Evolutionary conservation across 2,797 vertebrate species (phyloP).

Genomic region (Sebastes oblongus): DNA sequence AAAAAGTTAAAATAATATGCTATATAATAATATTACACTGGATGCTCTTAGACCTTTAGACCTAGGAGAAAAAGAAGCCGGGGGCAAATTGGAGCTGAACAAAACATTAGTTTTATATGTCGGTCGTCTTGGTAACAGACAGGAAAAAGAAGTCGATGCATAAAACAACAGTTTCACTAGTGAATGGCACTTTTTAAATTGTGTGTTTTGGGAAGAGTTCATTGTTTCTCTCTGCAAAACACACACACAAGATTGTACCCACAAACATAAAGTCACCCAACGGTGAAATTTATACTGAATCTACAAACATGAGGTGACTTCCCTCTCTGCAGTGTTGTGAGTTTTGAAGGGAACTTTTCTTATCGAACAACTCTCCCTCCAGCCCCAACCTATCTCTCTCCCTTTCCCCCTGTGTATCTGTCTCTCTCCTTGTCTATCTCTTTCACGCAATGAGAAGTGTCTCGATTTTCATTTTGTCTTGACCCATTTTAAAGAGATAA

Average conservation of each 20-base stretch:
- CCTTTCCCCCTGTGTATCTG: conserved; percentile 25
- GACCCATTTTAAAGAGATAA: conserved; percentile 72
- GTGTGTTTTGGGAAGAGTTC: conserved; percentile 28
- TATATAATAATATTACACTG: conserved; percentile 32
- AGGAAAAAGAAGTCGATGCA: conserved; percentile 17
- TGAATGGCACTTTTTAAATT: conserved; percentile 18
- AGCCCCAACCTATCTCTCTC: conserved; percentile 20
- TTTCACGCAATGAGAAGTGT: conserved; percentile 49
- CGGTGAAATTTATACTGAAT: background rate
- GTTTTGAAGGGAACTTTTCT: conserved; percentile 53
- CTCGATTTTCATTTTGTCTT: conserved; percentile 63
- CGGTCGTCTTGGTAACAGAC: conserved; percentile 68
- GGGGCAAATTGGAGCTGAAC: conserved; percentile 49
- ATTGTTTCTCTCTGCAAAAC: background rate
- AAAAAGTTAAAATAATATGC: conserved; percentile 42
- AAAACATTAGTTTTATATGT: conserved; percentile 55
- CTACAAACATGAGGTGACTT: conserved; percentile 29
- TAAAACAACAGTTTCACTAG: conserved; percentile 30
- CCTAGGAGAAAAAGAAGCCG: conserved; percentile 38
- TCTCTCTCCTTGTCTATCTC: conserved; percentile 50
- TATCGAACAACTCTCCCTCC: conserved; percentile 28
- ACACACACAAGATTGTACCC: background rate
- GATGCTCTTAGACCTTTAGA: conserved; percentile 51
- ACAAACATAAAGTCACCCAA: background rate
- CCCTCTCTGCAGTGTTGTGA: conserved; percentile 27